Percentiles rank a stretch among this genome's conserved stretches.
Evolutionary conservation across 1,140 invertebrate species (phyloP).

Genomic region (Palaemon carinicauda): DNA sequence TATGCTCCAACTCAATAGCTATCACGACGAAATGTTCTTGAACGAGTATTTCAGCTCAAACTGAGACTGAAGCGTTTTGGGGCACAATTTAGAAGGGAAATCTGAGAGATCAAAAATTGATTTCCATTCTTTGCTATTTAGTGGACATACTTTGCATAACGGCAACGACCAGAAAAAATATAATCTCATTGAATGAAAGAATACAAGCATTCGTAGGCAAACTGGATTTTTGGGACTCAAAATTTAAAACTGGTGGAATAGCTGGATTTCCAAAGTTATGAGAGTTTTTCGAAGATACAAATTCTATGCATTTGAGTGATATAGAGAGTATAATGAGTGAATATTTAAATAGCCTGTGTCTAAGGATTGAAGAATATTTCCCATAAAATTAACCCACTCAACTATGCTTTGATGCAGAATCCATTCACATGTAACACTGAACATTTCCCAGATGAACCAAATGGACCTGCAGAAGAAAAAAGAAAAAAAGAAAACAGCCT

Average conservation of each 20-base stretch:
- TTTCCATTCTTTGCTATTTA: slow-evolving; percentile 16
- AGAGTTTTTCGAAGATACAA: slow-evolving; percentile 33
- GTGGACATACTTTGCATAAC: slow-evolving; percentile 28
- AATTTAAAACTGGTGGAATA: slow-evolving; percentile 7
- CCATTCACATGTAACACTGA: slow-evolving; percentile 27
- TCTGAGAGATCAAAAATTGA: slow-evolving; percentile 30
- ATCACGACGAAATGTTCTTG: slow-evolving; percentile 19
- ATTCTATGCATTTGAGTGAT: slow-evolving; percentile 13
- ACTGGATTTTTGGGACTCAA: slow-evolving; percentile 12
- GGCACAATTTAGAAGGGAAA: slow-evolving; percentile 21
- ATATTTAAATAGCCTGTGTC: slow-evolving; percentile 19
- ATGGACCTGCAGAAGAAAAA: slow-evolving; percentile 22
- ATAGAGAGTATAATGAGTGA: slow-evolving; percentile 18
- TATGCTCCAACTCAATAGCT: slow-evolving; percentile 41
- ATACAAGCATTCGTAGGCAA: slow-evolving; percentile 20
- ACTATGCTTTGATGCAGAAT: slow-evolving; percentile 21
- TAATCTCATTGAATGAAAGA: slow-evolving; percentile 9
- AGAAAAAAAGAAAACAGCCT: neutral
- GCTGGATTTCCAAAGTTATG: slow-evolving; percentile 29
- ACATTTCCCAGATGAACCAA: slow-evolving; percentile 27
- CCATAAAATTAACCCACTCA: slow-evolving; percentile 6
- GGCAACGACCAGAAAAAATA: slow-evolving; percentile 18
- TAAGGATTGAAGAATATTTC: slow-evolving; percentile 29
- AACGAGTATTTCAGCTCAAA: slow-evolving; percentile 41
- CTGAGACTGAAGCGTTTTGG: slow-evolving; percentile 24